Base-by-base conservation (phyloP, 2,797 vertebrate species). In the Echiichthys vipera region DNA sequence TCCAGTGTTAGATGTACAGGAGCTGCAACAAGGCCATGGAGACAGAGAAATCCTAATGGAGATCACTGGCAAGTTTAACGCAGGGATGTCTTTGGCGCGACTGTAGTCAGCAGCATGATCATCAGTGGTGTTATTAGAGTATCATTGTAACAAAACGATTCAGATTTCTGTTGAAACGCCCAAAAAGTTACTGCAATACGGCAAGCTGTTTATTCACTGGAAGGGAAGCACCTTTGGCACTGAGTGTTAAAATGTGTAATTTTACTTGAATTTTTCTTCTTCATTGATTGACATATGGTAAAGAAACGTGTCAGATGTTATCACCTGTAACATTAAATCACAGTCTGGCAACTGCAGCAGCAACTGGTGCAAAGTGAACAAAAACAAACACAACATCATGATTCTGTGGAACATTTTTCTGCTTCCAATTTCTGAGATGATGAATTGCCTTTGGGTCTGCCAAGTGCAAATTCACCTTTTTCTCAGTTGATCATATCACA, bases 1-100 rank as follows among this genome's bases (percentile, higher is more conserved):
- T 77, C 73, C 85, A 45, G 73, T 73, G 76, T 85, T 83, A 71
- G 79, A 89, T 77, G 71, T 80, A 65, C 77, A 74, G 75, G 59
- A 55, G 71, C 75, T 54, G 71, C 59, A 76, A 83, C 73, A 81
- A 74, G 78, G 51, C 81, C 75, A 18, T 11, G 20, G 75, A 84
- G 75, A 78, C 59, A 34, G 24, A 67, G 45, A 83, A 74, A 62
- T 65, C 72, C 70, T 87, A 2, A 39, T 46, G 67, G 68, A 75
- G 30, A 73, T 49, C 47, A n/a, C 53, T 43, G 53, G 42, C 3
- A 4, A 62, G 30, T 74, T 71, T 47, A 30, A 71, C 55, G 49
- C 56, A 56, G 74, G n/a, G 43, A 59, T 74, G 70, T 81, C 40
- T 79, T 1, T 53, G 51, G 63, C 15, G 27, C 10, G 20, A 24